Conservation (phyloP, 2,888 invertebrate species). For the Polia nebulosa region DNA sequence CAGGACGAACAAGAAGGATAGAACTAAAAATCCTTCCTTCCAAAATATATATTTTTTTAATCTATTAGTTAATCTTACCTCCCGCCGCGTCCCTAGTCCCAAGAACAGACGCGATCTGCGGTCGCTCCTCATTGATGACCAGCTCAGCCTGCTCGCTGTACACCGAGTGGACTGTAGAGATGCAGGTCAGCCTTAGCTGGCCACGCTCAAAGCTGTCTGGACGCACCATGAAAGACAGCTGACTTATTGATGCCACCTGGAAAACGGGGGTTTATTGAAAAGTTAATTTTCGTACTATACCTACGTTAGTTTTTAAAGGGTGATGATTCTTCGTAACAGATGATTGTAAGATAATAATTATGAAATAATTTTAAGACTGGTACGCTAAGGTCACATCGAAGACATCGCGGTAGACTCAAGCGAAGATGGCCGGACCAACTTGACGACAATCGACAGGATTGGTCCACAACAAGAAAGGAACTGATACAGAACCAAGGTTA, state of each 20-base stretch:
- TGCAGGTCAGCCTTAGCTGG: slow-evolving; percentile 92
- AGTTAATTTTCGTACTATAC: not conserved
- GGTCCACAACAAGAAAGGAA: too few species aligned
- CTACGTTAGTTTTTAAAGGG: too few species aligned
- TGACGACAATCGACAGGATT: too few species aligned
- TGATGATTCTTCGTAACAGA: too few species aligned
- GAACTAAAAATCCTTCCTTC: too few species aligned
- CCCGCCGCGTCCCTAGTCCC: slow-evolving; percentile 92
- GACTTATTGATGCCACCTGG: slow-evolving; percentile 87
- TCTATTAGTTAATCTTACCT: slow-evolving; percentile 76
- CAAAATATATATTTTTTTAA: not conserved
- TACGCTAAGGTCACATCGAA: too few species aligned
- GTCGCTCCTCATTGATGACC: slow-evolving; percentile 93
- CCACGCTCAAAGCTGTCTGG: slow-evolving; percentile 93
- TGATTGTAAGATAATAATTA: too few species aligned
- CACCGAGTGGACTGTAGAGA: slow-evolving; percentile 92
- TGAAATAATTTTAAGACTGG: too few species aligned
- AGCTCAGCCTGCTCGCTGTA: slow-evolving; percentile 92
- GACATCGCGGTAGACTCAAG: too few species aligned
- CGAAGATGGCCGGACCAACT: too few species aligned
- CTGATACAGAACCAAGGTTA: too few species aligned
- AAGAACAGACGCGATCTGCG: slow-evolving; percentile 93
- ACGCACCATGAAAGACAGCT: slow-evolving; percentile 90
- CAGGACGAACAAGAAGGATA: too few species aligned
- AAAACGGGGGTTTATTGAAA: slow-evolving; percentile 5